Base-by-base conservation (phyloP, 1,140 invertebrate species). In the Neuroterus valhalla region DNA sequence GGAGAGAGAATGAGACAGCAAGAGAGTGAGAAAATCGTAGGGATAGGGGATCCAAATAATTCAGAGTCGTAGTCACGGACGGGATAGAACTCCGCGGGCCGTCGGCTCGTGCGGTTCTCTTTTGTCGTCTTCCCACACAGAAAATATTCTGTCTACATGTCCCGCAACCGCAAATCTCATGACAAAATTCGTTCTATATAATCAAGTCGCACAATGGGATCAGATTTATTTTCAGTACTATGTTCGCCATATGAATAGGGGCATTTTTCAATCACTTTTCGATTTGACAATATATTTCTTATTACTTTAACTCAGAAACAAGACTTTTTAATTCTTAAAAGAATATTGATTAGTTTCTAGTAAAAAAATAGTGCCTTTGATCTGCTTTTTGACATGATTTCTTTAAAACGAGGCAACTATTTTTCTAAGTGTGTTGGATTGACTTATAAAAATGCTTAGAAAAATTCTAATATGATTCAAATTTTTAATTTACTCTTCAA, bases 1-100 rank as follows among this genome's bases (percentile, higher is more conserved):
- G 77, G 85, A 79, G 79, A 77, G 78, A 76, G 83, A 80, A 81
- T 81, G 81, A 78, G 78, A 79, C 75, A 79, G 43, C 82, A 80
- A 79, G 83, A 81, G 81, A 82, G 84, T 71, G 84, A 85, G 83
- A 83, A 71, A 78, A 72, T 71, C 62, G 82, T 83, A 85, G 84
- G 86, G 85, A 87, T 81, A 86, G 85, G 85, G 83, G 87, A 87
- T 86, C 81, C 81, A 75, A 89, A 88, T 88, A 89, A 89, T 88
- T 85, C 84, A 48, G 78, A 85, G 83, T 85, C 80, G 82, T 75
- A 86, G 82, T 87, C 80, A 79, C 71, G 81, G 84, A 79, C 71
- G 81, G 84, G 84, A 82, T 87, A 89, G 87, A 88, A 74, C 80
- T 83, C 77, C 71, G 68, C 82, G 85, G 81, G 87, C 87, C 88